Percentiles rank a stretch among this genome's conserved stretches.
Conservation (phyloP, 30 jellyfish, hydroid and myxozoan genomes). For the Rhopilema esculentum region DNA sequence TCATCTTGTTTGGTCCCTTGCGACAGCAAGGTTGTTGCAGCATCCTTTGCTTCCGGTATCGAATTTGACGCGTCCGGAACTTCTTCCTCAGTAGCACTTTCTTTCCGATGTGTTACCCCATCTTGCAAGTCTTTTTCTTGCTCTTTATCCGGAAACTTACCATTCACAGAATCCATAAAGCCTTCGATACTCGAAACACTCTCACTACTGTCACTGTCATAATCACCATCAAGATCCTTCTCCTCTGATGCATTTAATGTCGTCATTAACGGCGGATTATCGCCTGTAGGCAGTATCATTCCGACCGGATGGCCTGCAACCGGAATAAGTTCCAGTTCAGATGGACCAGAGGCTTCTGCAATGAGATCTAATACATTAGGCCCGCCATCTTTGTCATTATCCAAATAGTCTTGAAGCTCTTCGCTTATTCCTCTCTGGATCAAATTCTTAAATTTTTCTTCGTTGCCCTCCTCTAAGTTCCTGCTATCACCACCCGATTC, state of each 20-base stretch:
- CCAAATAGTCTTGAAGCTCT: background rate
- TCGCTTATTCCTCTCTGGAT: background rate
- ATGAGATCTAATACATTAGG: background rate
- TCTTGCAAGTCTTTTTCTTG: too few relatives aligned
- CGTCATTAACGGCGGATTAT: background rate
- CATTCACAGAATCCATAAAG: constrained; percentile 16
- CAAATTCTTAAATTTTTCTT: too few relatives aligned
- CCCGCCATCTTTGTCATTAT: background rate
- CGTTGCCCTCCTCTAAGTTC: background rate
- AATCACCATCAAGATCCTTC: constrained; percentile 1
- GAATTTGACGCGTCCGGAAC: too few relatives aligned
- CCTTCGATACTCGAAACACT: constrained; percentile 38
- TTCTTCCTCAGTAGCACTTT: too few relatives aligned
- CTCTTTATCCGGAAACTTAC: background rate
- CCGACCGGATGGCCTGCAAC: background rate
- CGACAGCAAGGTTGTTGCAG: too few relatives aligned
- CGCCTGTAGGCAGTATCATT: background rate
- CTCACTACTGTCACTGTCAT: constrained; percentile 1
- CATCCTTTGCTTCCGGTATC: too few relatives aligned
- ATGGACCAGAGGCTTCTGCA: background rate
- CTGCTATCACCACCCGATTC: too few relatives aligned
- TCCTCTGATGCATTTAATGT: constrained; percentile 12
- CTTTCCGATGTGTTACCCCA: too few relatives aligned
- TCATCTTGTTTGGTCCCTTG: too few relatives aligned
- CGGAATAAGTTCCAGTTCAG: background rate